Conservation (phyloP, 2,113 vertebrate species). For the Anthoscopus minutus region DNA sequence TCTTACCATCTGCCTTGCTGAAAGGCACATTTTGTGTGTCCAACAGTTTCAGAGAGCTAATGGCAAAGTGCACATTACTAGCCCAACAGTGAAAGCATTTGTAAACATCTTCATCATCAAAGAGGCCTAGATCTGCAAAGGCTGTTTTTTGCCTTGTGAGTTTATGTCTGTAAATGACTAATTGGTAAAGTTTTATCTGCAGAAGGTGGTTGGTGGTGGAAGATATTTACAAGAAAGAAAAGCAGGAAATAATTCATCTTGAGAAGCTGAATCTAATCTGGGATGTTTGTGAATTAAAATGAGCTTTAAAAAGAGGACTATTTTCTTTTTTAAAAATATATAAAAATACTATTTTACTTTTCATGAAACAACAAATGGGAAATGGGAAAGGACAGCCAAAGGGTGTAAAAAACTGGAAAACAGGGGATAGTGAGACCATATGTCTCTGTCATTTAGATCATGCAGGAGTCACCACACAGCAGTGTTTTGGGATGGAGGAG, state of each 20-base stretch:
- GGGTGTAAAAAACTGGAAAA: background rate
- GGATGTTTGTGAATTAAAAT: background rate
- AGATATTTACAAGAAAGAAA: slow-evolving; percentile 68
- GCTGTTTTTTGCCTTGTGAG: slow-evolving; percentile 65
- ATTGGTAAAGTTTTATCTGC: slow-evolving; percentile 70
- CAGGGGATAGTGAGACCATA: background rate
- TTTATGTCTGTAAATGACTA: slow-evolving; percentile 69
- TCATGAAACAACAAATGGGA: background rate
- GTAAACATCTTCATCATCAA: slow-evolving; percentile 69
- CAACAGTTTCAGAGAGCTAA: slow-evolving; percentile 52
- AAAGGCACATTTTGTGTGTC: slow-evolving; percentile 40
- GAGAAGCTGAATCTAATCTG: slow-evolving; percentile 31
- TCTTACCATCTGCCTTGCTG: slow-evolving; percentile 54
- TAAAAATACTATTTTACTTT: background rate
- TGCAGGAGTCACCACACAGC: background rate
- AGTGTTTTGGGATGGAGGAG: background rate
- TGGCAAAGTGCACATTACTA: slow-evolving; percentile 65
- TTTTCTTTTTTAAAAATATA: background rate
- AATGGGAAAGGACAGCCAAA: background rate
- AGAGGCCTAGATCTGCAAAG: slow-evolving; percentile 47
- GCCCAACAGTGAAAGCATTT: slow-evolving; percentile 61
- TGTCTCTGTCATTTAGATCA: background rate
- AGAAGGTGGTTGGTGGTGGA: slow-evolving; percentile 64
- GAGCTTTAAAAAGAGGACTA: background rate
- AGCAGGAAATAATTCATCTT: slow-evolving; percentile 72